Conservation (phyloP, 2,113 vertebrate species). For the Pseudolaguvia tuberculata region DNA sequence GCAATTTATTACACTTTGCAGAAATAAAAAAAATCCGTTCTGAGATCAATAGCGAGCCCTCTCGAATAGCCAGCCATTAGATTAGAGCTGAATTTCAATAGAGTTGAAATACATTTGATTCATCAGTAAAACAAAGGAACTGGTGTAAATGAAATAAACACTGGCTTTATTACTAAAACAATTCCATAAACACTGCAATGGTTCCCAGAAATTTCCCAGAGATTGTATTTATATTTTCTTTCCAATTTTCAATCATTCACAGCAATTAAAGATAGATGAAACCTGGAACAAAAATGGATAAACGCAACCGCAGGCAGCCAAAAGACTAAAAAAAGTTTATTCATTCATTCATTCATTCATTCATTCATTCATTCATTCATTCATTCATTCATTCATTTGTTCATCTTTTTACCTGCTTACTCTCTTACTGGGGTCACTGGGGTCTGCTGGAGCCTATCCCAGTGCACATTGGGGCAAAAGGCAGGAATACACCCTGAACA, state of each 20-base stretch:
- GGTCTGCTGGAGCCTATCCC: too few relatives aligned
- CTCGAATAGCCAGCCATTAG: slow-evolving; percentile 39
- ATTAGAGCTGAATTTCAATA: slow-evolving; percentile 49
- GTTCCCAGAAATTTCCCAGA: slow-evolving; percentile 14
- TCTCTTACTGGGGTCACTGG: too few relatives aligned
- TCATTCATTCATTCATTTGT: too few relatives aligned
- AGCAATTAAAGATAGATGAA: slow-evolving; percentile 25
- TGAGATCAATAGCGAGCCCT: slow-evolving; percentile 25
- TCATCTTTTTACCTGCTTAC: too few relatives aligned
- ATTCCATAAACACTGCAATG: slow-evolving; percentile 7
- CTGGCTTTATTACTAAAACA: slow-evolving; percentile 10
- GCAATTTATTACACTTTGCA: slow-evolving; percentile 24
- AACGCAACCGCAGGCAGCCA: neutral
- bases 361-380: too few relatives aligned
- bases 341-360: too few relatives aligned
- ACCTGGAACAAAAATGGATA: neutral
- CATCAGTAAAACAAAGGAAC: slow-evolving; percentile 7
- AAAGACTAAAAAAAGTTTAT: neutral
- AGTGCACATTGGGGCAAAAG: too few relatives aligned
- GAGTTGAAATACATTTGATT: slow-evolving; percentile 21
- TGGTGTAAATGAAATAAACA: slow-evolving; percentile 25
- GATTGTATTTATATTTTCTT: neutral
- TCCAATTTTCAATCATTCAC: slow-evolving; percentile 1
- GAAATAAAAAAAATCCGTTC: slow-evolving; percentile 23
- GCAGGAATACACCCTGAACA: too few relatives aligned